A percentile compares a stretch with the other conserved stretches of the same genome.
phyloP scores from a whole-genome alignment of 2,113 vertebrate genomes.

The Fregetta grallaria region DNA sequence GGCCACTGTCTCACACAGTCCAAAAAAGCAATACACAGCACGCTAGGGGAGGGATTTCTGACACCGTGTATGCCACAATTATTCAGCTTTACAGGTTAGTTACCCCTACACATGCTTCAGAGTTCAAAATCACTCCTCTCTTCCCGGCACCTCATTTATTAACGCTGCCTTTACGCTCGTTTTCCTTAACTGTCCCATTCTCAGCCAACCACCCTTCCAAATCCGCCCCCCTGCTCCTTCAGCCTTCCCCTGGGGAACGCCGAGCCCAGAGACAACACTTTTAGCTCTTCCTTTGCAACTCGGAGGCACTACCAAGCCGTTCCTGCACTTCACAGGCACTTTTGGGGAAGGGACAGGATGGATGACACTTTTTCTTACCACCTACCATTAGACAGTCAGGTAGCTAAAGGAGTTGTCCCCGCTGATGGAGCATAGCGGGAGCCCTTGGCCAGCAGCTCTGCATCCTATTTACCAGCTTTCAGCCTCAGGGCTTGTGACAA shows the following conservation, averaged over 20 bases:
- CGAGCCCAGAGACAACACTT: not conserved
- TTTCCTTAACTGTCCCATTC: not conserved
- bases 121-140: not conserved
- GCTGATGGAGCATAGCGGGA: not conserved
- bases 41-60: not conserved
- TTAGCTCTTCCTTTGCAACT: not conserved
- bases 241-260: not conserved
- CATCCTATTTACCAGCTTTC: not conserved
- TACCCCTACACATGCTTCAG: not conserved
- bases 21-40: not conserved
- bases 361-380: not conserved
- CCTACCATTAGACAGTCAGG: not conserved
- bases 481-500: not conserved
- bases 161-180: accelerated
- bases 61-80: not conserved
- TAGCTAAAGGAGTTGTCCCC: not conserved
- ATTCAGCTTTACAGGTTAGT: not conserved
- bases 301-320: accelerated
- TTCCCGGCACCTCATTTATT: not conserved
- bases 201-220: not conserved
- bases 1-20: not conserved
- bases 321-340: not conserved
- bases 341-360: not conserved
- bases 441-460: not conserved
- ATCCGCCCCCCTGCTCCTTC: not conserved